These are phyloP conservation scores for Caenorhabditis inopinata DNA, from an alignment of 1,140 invertebrate species.

Conservation along the genomic window DNA sequence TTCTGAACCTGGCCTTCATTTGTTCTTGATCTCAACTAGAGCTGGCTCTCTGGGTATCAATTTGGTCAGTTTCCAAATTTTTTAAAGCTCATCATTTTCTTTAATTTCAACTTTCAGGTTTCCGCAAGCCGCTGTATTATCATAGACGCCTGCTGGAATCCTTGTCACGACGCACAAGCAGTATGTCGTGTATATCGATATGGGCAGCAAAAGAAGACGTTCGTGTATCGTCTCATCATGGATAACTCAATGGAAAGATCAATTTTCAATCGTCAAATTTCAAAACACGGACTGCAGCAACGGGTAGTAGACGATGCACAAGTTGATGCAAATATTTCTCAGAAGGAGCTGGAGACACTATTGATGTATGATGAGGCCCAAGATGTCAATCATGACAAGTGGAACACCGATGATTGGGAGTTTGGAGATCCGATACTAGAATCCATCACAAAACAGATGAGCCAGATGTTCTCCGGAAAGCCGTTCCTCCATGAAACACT, in stretches of 20 bases:
- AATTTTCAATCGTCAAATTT: conserved; percentile 95
- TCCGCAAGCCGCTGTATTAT: conserved; percentile 95
- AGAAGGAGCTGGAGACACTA: conserved; percentile 89
- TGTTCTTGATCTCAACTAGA: conserved; percentile 94
- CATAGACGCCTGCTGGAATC: conserved; percentile 98
- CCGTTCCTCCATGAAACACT: conserved; percentile 96
- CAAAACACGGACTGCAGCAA: conserved; percentile 85
- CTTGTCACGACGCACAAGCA: conserved; percentile 93
- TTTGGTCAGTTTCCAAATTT: conserved; percentile 70
- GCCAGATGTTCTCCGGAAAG: conserved; percentile 74
- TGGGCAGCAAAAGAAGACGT: conserved; percentile 89
- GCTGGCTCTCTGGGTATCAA: conserved; percentile 97
- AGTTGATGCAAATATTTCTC: conserved; percentile 88
- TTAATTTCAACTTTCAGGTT: conserved; percentile 64
- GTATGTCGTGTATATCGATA: conserved; percentile 95
- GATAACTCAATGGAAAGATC: conserved; percentile 95
- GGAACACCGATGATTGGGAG: conserved; percentile 71
- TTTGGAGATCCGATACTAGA: conserved; percentile 80
- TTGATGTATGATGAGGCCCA: conserved; percentile 77
- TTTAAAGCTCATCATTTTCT: no score
- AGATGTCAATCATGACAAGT: conserved; percentile 43
- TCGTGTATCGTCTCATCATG: conserved; percentile 91
- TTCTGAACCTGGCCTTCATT: conserved; percentile 77
- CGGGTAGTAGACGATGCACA: conserved; percentile 96
- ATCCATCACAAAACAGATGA: conserved; percentile 74